Base-by-base conservation (phyloP, 2,113 vertebrate genomes). In the Salminus brasiliensis region DNA sequence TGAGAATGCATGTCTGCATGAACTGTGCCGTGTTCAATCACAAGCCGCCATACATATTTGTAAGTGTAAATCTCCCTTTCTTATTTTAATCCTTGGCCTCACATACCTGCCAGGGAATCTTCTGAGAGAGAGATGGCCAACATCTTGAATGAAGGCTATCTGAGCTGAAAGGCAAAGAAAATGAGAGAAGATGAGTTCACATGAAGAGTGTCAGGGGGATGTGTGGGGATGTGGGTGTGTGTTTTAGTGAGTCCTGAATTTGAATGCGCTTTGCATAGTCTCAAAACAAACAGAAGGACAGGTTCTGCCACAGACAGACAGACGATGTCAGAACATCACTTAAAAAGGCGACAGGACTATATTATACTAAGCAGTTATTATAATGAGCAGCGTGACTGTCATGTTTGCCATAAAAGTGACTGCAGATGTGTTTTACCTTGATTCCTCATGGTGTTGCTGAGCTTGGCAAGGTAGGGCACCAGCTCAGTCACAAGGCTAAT, bases 131-230 rank as follows among this genome's bases (percentile, higher is more conserved):
- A 99, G 92, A 78, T 93, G 95, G 68, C 96, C 97, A 85, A 98
- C 89, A 0, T 98, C 96, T 81, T 98, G 96, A 80, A 98, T 95
- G 85, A 97, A 97, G 74, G 94, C 90, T 85, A 98, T 97, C 88
- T 99, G 96, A 91, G 94, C 97, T 98, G 86, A 78, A 82, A 84
- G 65, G 10, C 16, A 21, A 13, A 71, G 23, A 1, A 32, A 69
- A 65, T 79, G 36, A 86, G n/a, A 49, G 12, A 8, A 76, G 6
- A 32, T 11, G 30, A 63, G 21, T 60, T 29, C 52, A 55, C 32
- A 25, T 59, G 7, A 1, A 57, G 12, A 59, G 32, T 41, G 13
- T n/a, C 4, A 11, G 23, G 18, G 21, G 47, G 13, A 52, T n/a
- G 18, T 36, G 36, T 6, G 0, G 1, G 12, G 11, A 29, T 36